Evolutionary conservation across 2,888 invertebrate species (phyloP).

Genomic region (Amorpha juglandis): DNA sequence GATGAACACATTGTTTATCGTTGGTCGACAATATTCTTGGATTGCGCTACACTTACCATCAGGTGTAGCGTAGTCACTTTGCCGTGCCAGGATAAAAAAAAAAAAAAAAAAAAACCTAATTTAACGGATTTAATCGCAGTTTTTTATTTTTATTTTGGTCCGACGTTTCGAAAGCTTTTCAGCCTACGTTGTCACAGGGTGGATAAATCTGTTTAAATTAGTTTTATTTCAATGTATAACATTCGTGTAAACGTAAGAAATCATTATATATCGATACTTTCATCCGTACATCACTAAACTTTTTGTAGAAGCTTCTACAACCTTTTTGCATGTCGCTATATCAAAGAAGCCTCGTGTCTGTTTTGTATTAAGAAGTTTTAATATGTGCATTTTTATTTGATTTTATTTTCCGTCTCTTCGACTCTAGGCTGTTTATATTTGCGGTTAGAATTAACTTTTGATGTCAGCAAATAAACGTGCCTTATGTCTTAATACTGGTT

Average conservation of each 20-base stretch:
- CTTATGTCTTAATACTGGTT: conserved; percentile 8
- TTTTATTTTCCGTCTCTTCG: not conserved
- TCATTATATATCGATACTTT: conserved; percentile 8
- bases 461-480: conserved; percentile 11
- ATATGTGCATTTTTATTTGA: conserved; percentile 9
- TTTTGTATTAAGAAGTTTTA: not conserved
- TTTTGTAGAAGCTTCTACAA: not conserved
- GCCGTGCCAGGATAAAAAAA: too few relatives aligned
- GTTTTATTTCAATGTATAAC: not conserved
- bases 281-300: not conserved
- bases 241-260: not conserved
- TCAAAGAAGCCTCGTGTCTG: conserved; percentile 5
- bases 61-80: too few relatives aligned
- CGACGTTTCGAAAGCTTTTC: too few relatives aligned
- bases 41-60: too few relatives aligned
- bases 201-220: too few relatives aligned
- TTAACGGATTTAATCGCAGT: too few relatives aligned
- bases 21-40: too few relatives aligned
- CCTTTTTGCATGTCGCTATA: conserved; percentile 13
- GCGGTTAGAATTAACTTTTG: conserved; percentile 15
- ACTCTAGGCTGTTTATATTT: not conserved
- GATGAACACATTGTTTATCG: too few relatives aligned
- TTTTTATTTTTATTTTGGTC: too few relatives aligned
- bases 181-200: too few relatives aligned
- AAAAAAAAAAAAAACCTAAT: too few relatives aligned